Evolutionary conservation across 2,797 vertebrate genomes (phyloP).

Genomic region (Rhinophrynus dorsalis): DNA sequence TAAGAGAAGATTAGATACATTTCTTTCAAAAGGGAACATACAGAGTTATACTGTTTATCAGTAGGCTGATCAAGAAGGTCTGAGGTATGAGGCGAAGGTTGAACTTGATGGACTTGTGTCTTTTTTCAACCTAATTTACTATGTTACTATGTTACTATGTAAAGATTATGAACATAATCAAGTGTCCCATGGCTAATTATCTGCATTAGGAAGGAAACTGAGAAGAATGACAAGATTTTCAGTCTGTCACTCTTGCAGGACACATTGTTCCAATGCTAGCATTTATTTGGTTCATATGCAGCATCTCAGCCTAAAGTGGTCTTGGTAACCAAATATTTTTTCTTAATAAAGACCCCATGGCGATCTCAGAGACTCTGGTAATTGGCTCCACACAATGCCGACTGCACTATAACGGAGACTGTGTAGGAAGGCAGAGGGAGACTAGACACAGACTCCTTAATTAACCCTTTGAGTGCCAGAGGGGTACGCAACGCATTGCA

Average conservation of each 20-base stretch:
- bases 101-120: no score
- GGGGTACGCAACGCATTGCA: no score
- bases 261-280: constrained; percentile 29
- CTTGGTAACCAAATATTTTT: constrained; percentile 39
- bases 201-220: constrained; percentile 54
- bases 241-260: constrained; percentile 9
- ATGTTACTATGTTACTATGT: no score
- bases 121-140: no score
- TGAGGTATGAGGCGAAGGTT: no score
- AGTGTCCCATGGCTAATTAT: constrained; percentile 69
- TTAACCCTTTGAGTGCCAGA: no score
- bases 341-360: constrained; percentile 36
- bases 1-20: no score
- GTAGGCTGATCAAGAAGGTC: no score
- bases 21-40: no score
- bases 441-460: no score
- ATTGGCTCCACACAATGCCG: constrained; percentile 43
- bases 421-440: constrained; percentile 28
- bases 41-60: no score
- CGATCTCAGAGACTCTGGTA: constrained; percentile 32
- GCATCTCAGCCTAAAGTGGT: constrained; percentile 31
- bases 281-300: constrained; percentile 32
- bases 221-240: constrained; percentile 45
- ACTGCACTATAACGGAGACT: constrained; percentile 12
- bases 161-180: no score